Conservation (phyloP, 30 jellyfish, hydroid and myxozoan species). For the Mastigias papua region DNA sequence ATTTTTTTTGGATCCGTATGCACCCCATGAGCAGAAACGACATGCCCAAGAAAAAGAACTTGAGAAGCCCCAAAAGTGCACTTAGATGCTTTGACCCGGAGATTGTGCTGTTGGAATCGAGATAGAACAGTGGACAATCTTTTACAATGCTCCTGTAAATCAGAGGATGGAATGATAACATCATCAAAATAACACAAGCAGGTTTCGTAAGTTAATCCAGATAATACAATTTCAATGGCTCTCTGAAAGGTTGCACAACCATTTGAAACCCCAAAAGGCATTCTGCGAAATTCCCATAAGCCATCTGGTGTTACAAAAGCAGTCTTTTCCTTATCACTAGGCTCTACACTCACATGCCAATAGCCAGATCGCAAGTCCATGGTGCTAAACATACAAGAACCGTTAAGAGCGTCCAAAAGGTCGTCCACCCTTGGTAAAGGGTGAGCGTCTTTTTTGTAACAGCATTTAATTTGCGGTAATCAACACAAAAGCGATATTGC, state of each 20-base stretch:
- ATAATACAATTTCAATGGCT: conserved; percentile 53
- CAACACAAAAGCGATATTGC: conserved; percentile 41
- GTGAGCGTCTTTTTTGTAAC: conserved; percentile 54
- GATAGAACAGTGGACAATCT: conserved; percentile 1
- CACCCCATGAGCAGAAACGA: conserved; percentile 30
- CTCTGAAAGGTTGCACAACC: conserved; percentile 50
- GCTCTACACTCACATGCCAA: conserved; percentile 51
- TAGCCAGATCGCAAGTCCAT: conserved; percentile 63
- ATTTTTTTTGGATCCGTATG: conserved; percentile 50
- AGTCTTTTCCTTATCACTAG: conserved; percentile 27
- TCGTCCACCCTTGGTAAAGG: conserved; percentile 69
- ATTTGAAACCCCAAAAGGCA: conserved; percentile 56
- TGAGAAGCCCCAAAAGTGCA: conserved; percentile 51
- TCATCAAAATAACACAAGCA: conserved; percentile 48
- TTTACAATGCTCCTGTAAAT: conserved; percentile 27
- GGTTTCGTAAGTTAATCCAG: conserved; percentile 28
- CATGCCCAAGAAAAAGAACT: conserved; percentile 27
- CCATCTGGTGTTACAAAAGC: conserved; percentile 64
- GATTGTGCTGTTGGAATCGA: conserved; percentile 49
- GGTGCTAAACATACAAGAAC: conserved; percentile 45
- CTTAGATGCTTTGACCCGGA: conserved; percentile 42
- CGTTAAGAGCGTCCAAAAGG: conserved; percentile 46
- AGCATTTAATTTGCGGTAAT: conserved; percentile 35
- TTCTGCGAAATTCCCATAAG: conserved; percentile 39
- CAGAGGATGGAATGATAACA: conserved; percentile 19